Evolutionary conservation across 2,113 vertebrate genomes (phyloP), one percentile per base, ranked within the genome.

Genomic region (Ranitomeya variabilis): DNA sequence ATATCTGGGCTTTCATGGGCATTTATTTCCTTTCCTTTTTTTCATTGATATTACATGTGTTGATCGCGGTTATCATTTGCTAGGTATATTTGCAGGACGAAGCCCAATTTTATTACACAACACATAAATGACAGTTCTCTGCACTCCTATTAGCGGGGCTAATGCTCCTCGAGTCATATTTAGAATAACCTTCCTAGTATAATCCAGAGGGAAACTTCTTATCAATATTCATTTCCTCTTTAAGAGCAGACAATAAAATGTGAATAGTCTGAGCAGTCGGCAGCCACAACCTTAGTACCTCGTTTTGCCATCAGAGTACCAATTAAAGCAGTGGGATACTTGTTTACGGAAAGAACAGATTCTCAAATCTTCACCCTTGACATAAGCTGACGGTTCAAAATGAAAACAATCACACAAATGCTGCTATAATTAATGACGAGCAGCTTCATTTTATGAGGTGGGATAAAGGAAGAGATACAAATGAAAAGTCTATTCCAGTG

Each of bases 291-390:
- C 80, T 81, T 21, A 37, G 26, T 16, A 59, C 10, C 55, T 81
- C 80, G 21, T n/a, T 81, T 26, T 23, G 55, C 57, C 57, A 81
- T 45, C 23, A 11, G 26, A 31, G 57, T 62, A 59, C 57, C 55
- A 59, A 37, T 59, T 81, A 81, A 81, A 81, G 13, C 80, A 37
- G 80, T 81, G 57, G 77, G 80, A 60, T 62, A 45, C 80, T 62
- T 62, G 80, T 81, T 62, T 81, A 81, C 23, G 14, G 80, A 60
- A 80, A 80, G n/a, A 80, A 80, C 54, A 59, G 78, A 80, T 31
- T 81, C 31, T 23, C 23, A 19, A 15, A 37, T 81, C 80, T 59
- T 60, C 80, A 81, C 80, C 80, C 23, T 45, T 59, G 55, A 81
- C 80, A 81, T 13, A 31, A 21, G 18, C 7, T 59, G 80, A 79